A percentile compares a stretch with the other conserved stretches of the same genome.
These are phyloP conservation scores for Megalopta genalis DNA, from an alignment of 1,140 invertebrate species.

Conservation along the genomic window DNA sequence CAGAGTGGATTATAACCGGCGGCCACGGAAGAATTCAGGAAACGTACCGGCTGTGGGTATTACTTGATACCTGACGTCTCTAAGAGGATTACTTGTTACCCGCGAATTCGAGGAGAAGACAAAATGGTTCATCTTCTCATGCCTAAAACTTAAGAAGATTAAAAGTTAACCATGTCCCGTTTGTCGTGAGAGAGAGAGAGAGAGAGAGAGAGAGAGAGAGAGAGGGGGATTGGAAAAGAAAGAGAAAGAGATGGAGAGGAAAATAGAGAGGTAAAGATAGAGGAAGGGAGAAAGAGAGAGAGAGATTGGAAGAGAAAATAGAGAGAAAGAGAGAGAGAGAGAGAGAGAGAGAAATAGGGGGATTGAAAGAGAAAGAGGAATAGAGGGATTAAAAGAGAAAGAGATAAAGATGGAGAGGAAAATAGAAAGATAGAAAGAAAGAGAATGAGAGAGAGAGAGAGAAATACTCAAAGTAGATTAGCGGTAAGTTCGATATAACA, in stretches of 20 bases:
- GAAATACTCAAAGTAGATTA: conserved; percentile 74
- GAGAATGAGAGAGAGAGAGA: conserved; percentile 35
- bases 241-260: too few relatives aligned
- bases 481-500: conserved; percentile 71
- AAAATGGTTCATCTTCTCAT: conserved; percentile 67
- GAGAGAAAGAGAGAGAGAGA: too few relatives aligned
- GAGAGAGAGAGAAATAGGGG: too few relatives aligned
- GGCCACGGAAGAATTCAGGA: conserved; percentile 2
- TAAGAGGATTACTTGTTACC: conserved; percentile 74
- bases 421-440: too few relatives aligned
- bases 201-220: too few relatives aligned
- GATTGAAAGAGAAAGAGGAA: too few relatives aligned
- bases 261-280: too few relatives aligned
- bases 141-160: conserved; percentile 76
- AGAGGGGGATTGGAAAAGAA: too few relatives aligned
- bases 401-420: too few relatives aligned
- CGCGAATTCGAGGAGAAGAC: conserved; percentile 64
- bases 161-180: conserved; percentile 72
- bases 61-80: conserved; percentile 67
- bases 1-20: background rate
- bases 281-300: too few relatives aligned
- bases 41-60: conserved; percentile 16
- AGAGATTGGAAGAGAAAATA: too few relatives aligned
- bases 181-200: conserved; percentile 48
- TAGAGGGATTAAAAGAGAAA: too few relatives aligned